Conservation (phyloP, 2,797 vertebrate species). For the Parotocinclus haroldoi region DNA sequence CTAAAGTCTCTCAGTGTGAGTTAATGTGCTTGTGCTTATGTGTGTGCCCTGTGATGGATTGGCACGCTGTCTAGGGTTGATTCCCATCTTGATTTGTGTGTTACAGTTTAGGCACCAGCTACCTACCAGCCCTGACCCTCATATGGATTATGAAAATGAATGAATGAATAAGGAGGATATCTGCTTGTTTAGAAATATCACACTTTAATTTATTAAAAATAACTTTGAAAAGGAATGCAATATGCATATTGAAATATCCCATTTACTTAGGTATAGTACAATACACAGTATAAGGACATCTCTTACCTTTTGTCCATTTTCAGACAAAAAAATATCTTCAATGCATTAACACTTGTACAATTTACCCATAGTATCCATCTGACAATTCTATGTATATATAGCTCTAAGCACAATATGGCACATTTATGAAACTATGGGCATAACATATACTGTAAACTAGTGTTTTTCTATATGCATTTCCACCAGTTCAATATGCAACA, state of each 20-base stretch:
- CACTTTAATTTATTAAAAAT: constrained; percentile 67
- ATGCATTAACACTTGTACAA: constrained; percentile 36
- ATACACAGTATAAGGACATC: constrained; percentile 39
- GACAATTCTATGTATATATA: constrained; percentile 24
- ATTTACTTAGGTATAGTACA: constrained; percentile 47
- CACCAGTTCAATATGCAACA: too few relatives aligned
- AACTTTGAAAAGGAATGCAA: constrained; percentile 57
- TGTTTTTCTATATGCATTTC: too few relatives aligned
- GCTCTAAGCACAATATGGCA: constrained; percentile 17
- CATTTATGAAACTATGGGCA: neutral
- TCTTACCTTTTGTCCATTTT: constrained; percentile 29
- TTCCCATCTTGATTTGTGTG: too few relatives aligned
- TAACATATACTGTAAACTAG: constrained; percentile 28
- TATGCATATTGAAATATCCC: constrained; percentile 55
- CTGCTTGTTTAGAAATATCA: constrained; percentile 44
- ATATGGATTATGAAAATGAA: neutral
- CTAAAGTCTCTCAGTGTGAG: too few relatives aligned
- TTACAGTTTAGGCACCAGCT: too few relatives aligned
- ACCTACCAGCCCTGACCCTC: too few relatives aligned
- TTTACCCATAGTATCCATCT: constrained; percentile 27
- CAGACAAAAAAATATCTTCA: constrained; percentile 33
- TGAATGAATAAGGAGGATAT: neutral
- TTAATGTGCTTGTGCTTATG: too few relatives aligned
- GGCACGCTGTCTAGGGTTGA: too few relatives aligned
- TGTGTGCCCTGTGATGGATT: too few relatives aligned